Evolutionary conservation across 1,140 invertebrate genomes (phyloP).

Genomic region (Trichonephila clavata): DNA sequence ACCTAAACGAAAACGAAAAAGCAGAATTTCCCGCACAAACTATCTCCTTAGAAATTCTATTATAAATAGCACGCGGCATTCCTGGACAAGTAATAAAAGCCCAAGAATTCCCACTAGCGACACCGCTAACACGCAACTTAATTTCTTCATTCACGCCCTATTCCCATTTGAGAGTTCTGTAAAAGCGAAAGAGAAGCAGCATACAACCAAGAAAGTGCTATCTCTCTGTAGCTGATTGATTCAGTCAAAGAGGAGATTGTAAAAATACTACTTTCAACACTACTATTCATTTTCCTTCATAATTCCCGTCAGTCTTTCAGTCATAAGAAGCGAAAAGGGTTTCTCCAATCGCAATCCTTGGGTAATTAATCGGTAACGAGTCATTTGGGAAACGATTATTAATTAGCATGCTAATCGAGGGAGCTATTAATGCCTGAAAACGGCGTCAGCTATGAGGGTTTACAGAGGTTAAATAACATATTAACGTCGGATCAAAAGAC

Average conservation of each 20-base stretch:
- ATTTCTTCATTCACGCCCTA: constrained; percentile 54
- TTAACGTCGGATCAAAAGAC: constrained; percentile 58
- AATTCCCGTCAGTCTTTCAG: neutral
- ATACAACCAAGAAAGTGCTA: neutral
- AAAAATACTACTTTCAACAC: neutral
- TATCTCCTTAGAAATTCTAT: constrained; percentile 13
- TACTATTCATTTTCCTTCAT: neutral
- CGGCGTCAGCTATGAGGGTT: constrained; percentile 33
- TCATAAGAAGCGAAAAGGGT: constrained; percentile 1
- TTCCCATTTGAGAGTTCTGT: neutral
- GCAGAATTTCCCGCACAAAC: neutral
- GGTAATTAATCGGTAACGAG: constrained; percentile 63
- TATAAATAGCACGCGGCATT: constrained; percentile 45
- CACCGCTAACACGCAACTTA: constrained; percentile 39
- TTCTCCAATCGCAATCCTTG: constrained; percentile 20
- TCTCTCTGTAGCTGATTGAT: neutral
- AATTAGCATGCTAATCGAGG: constrained; percentile 65
- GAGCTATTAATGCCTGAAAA: constrained; percentile 46
- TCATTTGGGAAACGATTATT: constrained; percentile 65
- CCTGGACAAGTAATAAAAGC: constrained; percentile 52
- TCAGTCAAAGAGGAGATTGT: neutral
- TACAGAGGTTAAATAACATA: constrained; percentile 59
- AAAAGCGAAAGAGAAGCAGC: neutral
- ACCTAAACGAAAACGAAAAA: neutral
- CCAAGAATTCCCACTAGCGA: constrained; percentile 44